phyloP scores from a whole-genome alignment of 2,113 vertebrate genomes.

The Candoia aspera region DNA sequence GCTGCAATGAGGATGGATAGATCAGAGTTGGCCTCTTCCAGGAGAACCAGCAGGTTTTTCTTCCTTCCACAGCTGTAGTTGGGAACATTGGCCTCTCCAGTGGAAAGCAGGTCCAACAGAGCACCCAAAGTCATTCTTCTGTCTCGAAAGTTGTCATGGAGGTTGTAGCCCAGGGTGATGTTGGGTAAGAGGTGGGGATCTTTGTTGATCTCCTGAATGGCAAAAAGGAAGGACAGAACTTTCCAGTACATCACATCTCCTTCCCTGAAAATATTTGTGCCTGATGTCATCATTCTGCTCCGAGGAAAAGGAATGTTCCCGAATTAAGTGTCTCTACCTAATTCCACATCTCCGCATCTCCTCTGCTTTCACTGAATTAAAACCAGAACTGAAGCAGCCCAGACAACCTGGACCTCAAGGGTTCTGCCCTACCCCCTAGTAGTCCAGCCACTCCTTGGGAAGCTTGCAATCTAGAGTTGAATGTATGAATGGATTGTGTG shows the following conservation, averaged over 20 bases:
- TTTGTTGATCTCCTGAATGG: slow-evolving; percentile 6
- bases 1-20: neutral
- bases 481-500: neutral
- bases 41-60: no score
- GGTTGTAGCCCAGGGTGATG: neutral
- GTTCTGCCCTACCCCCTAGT: neutral
- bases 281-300: neutral
- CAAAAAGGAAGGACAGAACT: neutral
- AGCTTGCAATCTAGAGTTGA: neutral
- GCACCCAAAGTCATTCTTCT: neutral
- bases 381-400: neutral
- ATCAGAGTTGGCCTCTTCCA: neutral
- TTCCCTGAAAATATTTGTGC: neutral
- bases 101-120: no score
- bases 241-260: neutral
- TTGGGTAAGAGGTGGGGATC: neutral
- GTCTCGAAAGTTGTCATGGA: neutral
- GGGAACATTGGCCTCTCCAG: no score
- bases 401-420: neutral
- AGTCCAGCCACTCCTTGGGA: neutral
- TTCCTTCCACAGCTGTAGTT: no score
- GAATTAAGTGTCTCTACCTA: neutral
- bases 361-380: neutral
- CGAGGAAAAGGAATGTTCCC: neutral
- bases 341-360: neutral